phyloP scores from a whole-genome alignment of 1,140 invertebrate genomes.

The Hycleus phaleratus region DNA sequence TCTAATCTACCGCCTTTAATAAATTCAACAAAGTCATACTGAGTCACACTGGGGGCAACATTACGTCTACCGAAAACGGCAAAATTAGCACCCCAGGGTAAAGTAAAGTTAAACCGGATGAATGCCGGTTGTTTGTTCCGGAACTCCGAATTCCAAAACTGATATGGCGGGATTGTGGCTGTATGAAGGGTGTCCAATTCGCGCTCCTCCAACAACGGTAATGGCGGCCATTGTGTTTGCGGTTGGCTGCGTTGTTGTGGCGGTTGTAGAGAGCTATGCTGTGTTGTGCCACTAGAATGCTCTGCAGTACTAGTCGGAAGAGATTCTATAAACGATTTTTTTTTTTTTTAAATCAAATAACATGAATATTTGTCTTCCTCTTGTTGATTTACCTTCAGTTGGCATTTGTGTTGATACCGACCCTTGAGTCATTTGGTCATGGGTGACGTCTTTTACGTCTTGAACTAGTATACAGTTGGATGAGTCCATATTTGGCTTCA shows the following conservation, averaged over 20 bases:
- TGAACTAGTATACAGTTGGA: constrained; percentile 82
- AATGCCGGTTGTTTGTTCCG: constrained; percentile 81
- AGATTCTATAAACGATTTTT: constrained; percentile 47
- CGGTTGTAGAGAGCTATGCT: constrained; percentile 34
- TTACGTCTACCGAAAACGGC: constrained; percentile 89
- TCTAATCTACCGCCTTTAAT: constrained; percentile 75
- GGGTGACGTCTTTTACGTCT: constrained; percentile 80
- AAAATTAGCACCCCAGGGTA: constrained; percentile 85
- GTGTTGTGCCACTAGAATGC: constrained; percentile 49
- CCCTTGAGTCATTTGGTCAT: constrained; percentile 67
- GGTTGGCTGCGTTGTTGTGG: constrained; percentile 57
- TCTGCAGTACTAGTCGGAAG: constrained; percentile 61
- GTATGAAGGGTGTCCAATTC: constrained; percentile 74
- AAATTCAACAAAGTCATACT: constrained; percentile 93
- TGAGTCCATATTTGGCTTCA: constrained; percentile 74
- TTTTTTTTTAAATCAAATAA: no score
- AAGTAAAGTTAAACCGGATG: constrained; percentile 80
- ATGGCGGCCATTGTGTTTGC: constrained; percentile 62
- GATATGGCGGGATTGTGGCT: constrained; percentile 74
- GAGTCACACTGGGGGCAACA: constrained; percentile 86
- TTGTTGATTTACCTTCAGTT: constrained; percentile 55
- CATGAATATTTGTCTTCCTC: neutral
- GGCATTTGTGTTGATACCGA: constrained; percentile 63
- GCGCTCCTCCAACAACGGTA: constrained; percentile 69
- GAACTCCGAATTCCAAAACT: constrained; percentile 88